Percentiles rank a stretch among this genome's conserved stretches.
Evolutionary conservation across 2,113 vertebrate species (phyloP).

Genomic region (Oreochromis spilurus): DNA sequence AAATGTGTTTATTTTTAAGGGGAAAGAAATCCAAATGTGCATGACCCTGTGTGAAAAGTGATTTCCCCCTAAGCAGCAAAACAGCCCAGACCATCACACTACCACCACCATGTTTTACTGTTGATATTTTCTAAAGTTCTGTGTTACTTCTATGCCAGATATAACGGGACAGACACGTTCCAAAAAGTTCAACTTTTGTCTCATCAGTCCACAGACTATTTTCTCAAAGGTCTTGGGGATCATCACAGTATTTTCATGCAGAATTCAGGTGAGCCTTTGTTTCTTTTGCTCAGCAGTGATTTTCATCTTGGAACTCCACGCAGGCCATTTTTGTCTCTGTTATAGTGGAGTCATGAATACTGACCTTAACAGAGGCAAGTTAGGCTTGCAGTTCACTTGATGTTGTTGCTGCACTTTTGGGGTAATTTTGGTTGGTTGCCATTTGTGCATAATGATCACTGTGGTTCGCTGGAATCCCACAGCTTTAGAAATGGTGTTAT

Average conservation of each 20-base stretch:
- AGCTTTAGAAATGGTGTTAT: neutral
- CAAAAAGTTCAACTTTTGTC: too few relatives aligned
- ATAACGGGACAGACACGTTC: too few relatives aligned
- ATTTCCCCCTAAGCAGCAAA: neutral
- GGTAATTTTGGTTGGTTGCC: neutral
- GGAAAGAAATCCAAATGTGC: neutral
- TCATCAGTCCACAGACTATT: too few relatives aligned
- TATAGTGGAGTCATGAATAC: neutral
- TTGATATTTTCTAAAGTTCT: too few relatives aligned
- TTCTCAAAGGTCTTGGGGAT: too few relatives aligned
- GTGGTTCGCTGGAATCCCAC: neutral
- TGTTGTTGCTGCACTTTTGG: neutral
- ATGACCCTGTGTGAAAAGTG: neutral
- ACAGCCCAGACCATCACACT: too few relatives aligned
- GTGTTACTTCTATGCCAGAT: too few relatives aligned
- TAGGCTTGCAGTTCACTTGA: rapidly evolving
- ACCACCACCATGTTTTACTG: too few relatives aligned
- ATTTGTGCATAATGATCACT: neutral
- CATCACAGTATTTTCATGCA: neutral
- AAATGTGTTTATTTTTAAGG: neutral
- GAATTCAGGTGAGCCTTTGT: neutral
- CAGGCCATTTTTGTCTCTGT: neutral
- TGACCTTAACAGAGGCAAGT: neutral
- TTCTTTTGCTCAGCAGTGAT: neutral
- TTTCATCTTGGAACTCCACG: neutral